Evolutionary conservation across 2,797 vertebrate species (phyloP).

Genomic region (Xiphophorus birchmanni): DNA sequence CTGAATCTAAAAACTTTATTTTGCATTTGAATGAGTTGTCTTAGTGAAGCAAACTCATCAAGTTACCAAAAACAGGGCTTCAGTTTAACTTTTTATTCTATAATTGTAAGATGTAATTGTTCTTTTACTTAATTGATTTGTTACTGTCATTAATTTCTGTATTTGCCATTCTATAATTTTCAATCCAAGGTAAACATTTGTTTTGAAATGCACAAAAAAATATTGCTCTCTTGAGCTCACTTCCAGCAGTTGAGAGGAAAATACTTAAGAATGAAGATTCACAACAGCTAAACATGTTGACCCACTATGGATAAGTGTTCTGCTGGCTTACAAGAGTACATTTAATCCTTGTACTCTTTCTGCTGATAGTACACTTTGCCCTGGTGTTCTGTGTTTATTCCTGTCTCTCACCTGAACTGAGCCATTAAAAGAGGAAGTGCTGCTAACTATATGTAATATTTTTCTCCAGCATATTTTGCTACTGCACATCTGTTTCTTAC

Average conservation of each 20-base stretch:
- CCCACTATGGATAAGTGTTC: neutral
- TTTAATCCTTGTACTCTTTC: neutral
- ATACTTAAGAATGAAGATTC: neutral
- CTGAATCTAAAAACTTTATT: neutral
- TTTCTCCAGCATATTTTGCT: neutral
- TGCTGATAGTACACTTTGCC: neutral
- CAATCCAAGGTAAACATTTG: neutral
- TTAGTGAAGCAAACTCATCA: neutral
- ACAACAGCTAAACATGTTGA: slow-evolving; percentile 4
- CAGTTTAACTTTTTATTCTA: neutral
- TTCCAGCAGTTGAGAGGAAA: neutral
- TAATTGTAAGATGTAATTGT: neutral
- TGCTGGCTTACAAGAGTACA: neutral
- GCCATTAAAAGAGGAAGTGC: neutral
- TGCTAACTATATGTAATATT: neutral
- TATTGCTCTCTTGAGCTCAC: neutral
- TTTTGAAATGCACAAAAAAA: neutral
- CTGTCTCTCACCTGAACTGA: neutral
- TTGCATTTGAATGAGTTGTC: neutral
- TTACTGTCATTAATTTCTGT: neutral
- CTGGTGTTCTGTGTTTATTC: neutral
- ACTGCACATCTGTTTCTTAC: neutral
- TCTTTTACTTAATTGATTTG: no score
- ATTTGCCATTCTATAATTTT: neutral
- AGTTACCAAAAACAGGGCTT: neutral